Evolutionary conservation across 2,113 vertebrate genomes (phyloP).

Genomic region (Dermatemys mawii): DNA sequence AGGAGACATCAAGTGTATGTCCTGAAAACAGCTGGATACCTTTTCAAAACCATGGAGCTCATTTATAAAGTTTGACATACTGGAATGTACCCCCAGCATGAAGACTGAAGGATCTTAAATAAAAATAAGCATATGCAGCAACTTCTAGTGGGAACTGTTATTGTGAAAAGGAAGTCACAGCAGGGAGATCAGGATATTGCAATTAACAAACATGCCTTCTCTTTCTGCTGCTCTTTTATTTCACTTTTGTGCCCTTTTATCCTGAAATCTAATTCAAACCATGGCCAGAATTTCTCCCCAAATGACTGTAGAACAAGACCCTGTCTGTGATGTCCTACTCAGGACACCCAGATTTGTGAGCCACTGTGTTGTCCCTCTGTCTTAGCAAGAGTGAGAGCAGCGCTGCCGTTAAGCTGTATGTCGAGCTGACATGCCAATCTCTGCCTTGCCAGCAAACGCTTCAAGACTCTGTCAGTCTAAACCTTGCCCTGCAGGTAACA

Average conservation of each 20-base stretch:
- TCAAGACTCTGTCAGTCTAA: background rate
- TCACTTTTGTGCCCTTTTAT: background rate
- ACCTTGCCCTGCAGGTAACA: too few species aligned
- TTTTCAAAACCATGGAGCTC: background rate
- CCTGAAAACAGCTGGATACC: background rate
- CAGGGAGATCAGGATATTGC: background rate
- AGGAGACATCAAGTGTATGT: background rate
- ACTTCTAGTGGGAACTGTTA: background rate
- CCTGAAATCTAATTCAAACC: background rate
- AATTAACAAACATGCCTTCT: background rate
- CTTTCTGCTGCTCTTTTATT: background rate
- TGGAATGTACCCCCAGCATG: rapidly evolving
- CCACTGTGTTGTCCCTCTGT: background rate
- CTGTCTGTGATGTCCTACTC: background rate
- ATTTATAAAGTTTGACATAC: background rate
- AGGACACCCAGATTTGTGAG: background rate
- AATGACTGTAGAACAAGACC: background rate
- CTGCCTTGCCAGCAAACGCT: background rate
- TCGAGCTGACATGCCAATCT: background rate
- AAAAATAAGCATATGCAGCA: background rate
- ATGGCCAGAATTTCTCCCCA: background rate
- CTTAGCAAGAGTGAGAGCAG: background rate
- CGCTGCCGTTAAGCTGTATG: background rate
- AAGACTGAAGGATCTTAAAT: background rate
- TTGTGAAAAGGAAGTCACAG: background rate